Conservation (phyloP, 2,113 vertebrate species). For the Osmerus eperlanus region DNA sequence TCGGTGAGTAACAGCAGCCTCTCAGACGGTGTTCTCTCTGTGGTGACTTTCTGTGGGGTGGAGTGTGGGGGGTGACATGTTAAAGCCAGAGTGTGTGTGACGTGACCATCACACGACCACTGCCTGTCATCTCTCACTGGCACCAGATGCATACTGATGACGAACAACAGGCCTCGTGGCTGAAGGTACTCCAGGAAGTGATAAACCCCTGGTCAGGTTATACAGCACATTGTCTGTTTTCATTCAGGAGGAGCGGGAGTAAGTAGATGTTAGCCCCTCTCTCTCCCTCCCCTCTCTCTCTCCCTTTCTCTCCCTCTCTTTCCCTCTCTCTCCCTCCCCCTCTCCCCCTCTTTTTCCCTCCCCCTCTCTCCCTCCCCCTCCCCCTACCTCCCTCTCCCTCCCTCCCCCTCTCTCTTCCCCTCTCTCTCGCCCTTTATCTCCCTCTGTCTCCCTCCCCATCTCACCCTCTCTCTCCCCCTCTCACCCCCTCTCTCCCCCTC, state of each 20-base stretch:
- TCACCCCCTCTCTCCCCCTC: background rate
- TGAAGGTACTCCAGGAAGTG: too few relatives aligned
- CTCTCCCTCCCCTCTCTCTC: background rate
- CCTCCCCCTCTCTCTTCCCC: background rate
- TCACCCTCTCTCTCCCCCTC: background rate
- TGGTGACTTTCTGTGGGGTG: conserved; percentile 78
- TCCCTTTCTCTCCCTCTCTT: background rate
- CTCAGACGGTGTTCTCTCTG: conserved; percentile 85
- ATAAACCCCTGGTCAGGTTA: too few relatives aligned
- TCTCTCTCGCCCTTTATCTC: too few relatives aligned
- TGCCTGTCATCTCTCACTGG: background rate
- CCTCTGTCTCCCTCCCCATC: conserved; percentile 1
- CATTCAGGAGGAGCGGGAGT: too few relatives aligned
- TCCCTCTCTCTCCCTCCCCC: background rate
- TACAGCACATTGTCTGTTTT: too few relatives aligned
- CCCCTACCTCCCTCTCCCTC: background rate
- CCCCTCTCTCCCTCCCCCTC: background rate
- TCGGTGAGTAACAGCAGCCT: conserved; percentile 82
- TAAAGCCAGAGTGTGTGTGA: too few relatives aligned
- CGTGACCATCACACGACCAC: background rate
- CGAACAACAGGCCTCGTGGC: background rate
- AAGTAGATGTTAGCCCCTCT: too few relatives aligned
- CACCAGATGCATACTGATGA: background rate
- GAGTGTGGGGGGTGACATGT: conserved; percentile 1
- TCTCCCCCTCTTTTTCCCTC: conserved; percentile 3